Base-by-base conservation (phyloP, 2,888 invertebrate species). In the Trissolcus brochymenae region DNA sequence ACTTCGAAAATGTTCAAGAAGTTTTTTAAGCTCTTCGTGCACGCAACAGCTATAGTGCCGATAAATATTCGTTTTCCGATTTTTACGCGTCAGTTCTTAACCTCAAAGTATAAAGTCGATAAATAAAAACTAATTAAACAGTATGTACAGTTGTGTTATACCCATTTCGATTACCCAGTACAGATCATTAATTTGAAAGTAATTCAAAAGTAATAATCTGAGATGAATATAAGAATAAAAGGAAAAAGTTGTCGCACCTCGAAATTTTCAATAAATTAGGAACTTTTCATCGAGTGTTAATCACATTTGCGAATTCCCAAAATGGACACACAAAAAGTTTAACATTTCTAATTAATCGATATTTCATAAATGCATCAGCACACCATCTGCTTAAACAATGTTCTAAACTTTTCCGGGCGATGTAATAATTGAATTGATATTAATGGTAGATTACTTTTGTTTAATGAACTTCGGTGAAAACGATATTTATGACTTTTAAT, bases 341-440 rank as follows among this genome's bases (percentile, higher is more conserved):
- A 53, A 49, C 6, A 35, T 56, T 61, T 11, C 25, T 61, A 66
- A 73, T 66, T 74, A 67, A 74, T 51, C 56, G 61, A 67, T 56
- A 73, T 71, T 71, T 64, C 35, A 56, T 64, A 46, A 73, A 66
- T 60, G 41, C 51, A 66, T 66, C 55, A 66, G 56, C 54, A 43
- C 57, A 56, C 62, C 73, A 73, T 61, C 73, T 66, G 73, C 55
- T 17, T 13, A 29, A 50, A 51, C 35, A 73, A 66, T 66, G 67
- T 73, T 66, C 60, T 21, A 50, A 73, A 73, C 73, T 73, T 73
- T 73, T 73, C 66, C 46, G 21, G 4, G 51, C 66, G n/a, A 29
- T 60, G 55, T 25, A 60, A 65, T 60, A 66, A 73, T 73, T 73
- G 65, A 73, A 73, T 61, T 73, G 73, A 66, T 66, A 73, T 73